Evolutionary conservation across 1,140 invertebrate genomes (phyloP), one percentile per base, ranked within the genome.

Genomic region (Campoletis sonorensis): DNA sequence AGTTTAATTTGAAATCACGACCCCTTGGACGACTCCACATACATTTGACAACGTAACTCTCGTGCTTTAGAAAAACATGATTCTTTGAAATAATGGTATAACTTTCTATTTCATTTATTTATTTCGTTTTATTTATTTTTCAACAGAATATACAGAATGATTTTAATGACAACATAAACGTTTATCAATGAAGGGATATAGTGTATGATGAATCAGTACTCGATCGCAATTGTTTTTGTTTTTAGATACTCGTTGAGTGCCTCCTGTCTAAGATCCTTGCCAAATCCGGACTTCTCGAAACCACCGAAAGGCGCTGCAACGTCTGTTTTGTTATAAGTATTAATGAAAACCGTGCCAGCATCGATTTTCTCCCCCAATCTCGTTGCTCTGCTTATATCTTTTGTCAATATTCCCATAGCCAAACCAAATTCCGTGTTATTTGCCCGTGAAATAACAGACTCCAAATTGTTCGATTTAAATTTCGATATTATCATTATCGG

Each of bases 271-370:
- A 99, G 92, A 92, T 99, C 98, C 91, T 99, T 99, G 49, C 98
- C 98, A 89, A 98, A 99, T 49, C 98, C 98, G 72, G 97, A 98
- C 91, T 98, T 97, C 90, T 99, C 99, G 91, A 98, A 98, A 1
- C 98, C 98, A 21, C 98, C 98, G 89, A 99, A 99, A 0, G 98
- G 98, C 77, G 98, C 97, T 0, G 98, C 98, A 0, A 99, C 98
- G 89, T 99, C 98, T 0, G 98, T 99, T 92, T 99, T 99, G 90
- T 99, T 99, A 91, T 99, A 99, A 0, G 97, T 98, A 89, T 98
- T 99, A 5, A 99, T 93, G 88, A 98, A 99, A 7, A 99, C 98
- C 0, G 98, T 99, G 16, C 98, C 98, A 51, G 98, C 98, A 27
- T 98, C 95, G 10, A 99, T 95, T 81, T 94, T 95, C 86, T 99